Evolutionary conservation across 2,113 vertebrate genomes (phyloP).

Genomic region (Indicator maculatus): DNA sequence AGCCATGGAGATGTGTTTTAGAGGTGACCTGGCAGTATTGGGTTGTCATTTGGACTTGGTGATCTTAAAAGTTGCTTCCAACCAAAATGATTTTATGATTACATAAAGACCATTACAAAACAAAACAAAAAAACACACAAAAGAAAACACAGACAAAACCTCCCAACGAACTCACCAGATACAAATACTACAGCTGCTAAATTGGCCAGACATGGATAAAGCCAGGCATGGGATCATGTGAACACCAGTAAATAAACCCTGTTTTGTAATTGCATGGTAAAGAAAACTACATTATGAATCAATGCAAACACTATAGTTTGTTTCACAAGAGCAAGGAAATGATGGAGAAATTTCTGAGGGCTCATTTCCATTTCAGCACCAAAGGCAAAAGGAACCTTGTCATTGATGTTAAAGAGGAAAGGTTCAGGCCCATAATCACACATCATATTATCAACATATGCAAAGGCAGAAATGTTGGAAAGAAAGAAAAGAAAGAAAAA

Average conservation of each 20-base stretch:
- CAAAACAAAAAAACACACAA: too few species aligned
- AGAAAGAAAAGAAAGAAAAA: conserved; percentile 32
- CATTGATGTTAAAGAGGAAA: neutral
- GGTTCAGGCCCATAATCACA: conserved; percentile 16
- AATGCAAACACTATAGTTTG: neutral
- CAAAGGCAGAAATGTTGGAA: neutral
- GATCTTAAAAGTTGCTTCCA: too few species aligned
- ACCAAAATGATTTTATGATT: too few species aligned
- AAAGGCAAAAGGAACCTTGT: neutral
- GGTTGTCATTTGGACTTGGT: too few species aligned
- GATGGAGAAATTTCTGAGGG: neutral
- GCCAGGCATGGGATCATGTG: neutral
- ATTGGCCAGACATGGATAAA: neutral
- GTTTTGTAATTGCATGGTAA: neutral
- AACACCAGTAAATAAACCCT: neutral
- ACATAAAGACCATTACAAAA: neutral
- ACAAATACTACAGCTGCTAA: neutral
- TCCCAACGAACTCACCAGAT: neutral
- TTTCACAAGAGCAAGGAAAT: neutral
- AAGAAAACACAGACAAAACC: neutral
- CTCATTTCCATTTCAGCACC: neutral
- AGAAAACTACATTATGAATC: neutral
- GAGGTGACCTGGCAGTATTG: too few species aligned
- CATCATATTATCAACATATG: neutral
- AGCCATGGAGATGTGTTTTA: too few species aligned